Base-by-base conservation (phyloP, 1,140 invertebrate species). In the Manduca sexta region DNA sequence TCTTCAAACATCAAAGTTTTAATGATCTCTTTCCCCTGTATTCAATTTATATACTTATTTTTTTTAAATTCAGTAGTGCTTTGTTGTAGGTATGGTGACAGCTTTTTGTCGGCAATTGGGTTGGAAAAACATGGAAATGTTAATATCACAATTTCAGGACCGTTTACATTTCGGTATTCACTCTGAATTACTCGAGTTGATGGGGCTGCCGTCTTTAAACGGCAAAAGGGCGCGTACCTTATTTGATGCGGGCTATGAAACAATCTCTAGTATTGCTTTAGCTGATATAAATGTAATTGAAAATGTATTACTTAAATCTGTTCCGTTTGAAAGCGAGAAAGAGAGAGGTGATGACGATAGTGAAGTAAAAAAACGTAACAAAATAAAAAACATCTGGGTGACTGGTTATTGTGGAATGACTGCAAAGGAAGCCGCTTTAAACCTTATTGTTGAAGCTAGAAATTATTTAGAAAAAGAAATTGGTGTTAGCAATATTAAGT, bases 161-260 rank as follows among this genome's bases (percentile, higher is more conserved):
- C 91, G 98, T 12, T 87, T 99, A 15, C 94, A 96, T 60, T 99
- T 99, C 86, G 98, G 98, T 8, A 93, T 99, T 21, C 93, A 96
- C 62, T 89, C 93, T 39, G 97, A 99, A 74, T 87, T 99, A 4
- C 89, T 97, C 48, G 97, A 99, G 74, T 87, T 99, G 30, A 93
- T 99, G 82, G 90, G 93, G 53, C 83, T 99, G 29, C 89, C 94
- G 6, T 89, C 92, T 58, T 80, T 99, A 29, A 97, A 95, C 83
- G 95, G 94, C 1, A 88, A 93, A 49, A 89, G 93, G 54, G 97
- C 97, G 1, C 88, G 98, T 69, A 90, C 92, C 21, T 83, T 99
- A 5, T 97, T 92, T 71, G 92, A 96, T 85, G 90, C 90, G 21
- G 96, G 95, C n/a, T 92, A 96, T 60, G 91, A 93, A 64, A 91